Evolutionary conservation across 2,797 vertebrate species (phyloP).

Genomic region (Enteromius unitaeniatus): DNA sequence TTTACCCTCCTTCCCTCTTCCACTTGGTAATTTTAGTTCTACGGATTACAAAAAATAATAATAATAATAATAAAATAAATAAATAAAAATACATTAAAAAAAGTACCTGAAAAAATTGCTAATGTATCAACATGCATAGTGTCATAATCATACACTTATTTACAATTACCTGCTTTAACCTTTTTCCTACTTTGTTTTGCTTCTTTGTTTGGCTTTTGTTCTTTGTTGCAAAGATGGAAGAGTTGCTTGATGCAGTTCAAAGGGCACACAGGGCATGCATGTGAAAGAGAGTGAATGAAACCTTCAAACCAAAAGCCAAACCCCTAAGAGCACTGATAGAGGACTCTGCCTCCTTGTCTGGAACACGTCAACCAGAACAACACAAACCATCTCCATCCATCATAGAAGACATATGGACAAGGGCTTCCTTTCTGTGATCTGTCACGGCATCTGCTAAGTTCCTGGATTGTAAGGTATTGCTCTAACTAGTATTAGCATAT

Average conservation of each 20-base stretch:
- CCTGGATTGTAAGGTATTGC: conserved; percentile 65
- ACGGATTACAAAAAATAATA: conserved; percentile 86
- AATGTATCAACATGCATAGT: conserved; percentile 96
- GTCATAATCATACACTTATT: conserved; percentile 88
- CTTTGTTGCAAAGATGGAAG: conserved; percentile 80
- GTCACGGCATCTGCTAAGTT: conserved; percentile 74
- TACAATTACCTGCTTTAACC: conserved; percentile 83
- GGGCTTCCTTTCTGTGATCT: conserved; percentile 83
- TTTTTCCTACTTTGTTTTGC: conserved; percentile 78
- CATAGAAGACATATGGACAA: conserved; percentile 87
- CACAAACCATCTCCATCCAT: conserved; percentile 86
- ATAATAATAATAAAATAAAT: too few relatives aligned
- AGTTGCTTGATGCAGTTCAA: conserved; percentile 81
- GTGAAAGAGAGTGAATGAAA: conserved; percentile 69
- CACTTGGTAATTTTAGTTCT: neutral
- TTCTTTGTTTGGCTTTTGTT: conserved; percentile 62
- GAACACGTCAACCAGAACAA: conserved; percentile 77
- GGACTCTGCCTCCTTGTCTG: conserved; percentile 76
- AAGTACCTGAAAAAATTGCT: conserved; percentile 98
- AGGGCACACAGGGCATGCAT: conserved; percentile 90
- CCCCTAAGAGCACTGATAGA: conserved; percentile 87
- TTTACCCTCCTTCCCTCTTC: neutral
- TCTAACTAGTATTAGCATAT: conserved; percentile 32
- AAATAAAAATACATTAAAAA: conserved; percentile 76
- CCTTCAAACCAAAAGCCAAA: conserved; percentile 67